Base-by-base conservation (phyloP, 2,888 invertebrate species). In the Oconnorella tubifera region DNA sequence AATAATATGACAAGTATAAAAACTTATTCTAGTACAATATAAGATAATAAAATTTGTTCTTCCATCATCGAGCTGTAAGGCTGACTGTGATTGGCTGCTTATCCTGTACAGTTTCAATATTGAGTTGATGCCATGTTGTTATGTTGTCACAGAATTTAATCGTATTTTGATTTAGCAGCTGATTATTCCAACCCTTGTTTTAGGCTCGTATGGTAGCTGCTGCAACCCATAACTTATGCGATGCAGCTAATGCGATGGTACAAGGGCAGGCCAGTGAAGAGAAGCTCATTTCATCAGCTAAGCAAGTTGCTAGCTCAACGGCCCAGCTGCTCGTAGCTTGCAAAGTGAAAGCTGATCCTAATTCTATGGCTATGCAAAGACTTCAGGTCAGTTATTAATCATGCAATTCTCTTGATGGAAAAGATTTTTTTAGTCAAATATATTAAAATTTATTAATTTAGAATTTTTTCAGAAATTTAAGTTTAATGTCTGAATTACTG, bases 271-370 rank as follows among this genome's bases (percentile, higher is more conserved):
- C 82, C 53, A 81, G 81, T 19, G 98, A 99, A 83, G 98, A 99
- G 83, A 89, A 96, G 78, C 86, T 99, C 32, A 95, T 98, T 71
- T 94, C 96, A 0, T 90, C 96, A 25, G 98, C 98, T 2, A 90
- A 96, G 75, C 84, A 84, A 72, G 84, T 99, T 6, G 98, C 99
- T 3, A 91, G 93, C 59, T 93, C 94, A 1, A 99, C 99, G 0
- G 99, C 99, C 0, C 98, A 98, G 78, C 85, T 99, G 63, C 83
- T 99, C 61, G 96, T 99, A 56, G 98, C 99, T 0, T 99, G 99
- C 84, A 96, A 97, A 86, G 97, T 99, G 65, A 98, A 98, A 83
- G 96, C 98, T 0, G 98, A 98, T 84, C 91, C 93, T 1, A 91
- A 94, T 67, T 93, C 95, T 4, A 92, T 93, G 73, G 90, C 93